Conservation (phyloP, 2,888 invertebrate genomes). For the Nomada goodeniana region DNA sequence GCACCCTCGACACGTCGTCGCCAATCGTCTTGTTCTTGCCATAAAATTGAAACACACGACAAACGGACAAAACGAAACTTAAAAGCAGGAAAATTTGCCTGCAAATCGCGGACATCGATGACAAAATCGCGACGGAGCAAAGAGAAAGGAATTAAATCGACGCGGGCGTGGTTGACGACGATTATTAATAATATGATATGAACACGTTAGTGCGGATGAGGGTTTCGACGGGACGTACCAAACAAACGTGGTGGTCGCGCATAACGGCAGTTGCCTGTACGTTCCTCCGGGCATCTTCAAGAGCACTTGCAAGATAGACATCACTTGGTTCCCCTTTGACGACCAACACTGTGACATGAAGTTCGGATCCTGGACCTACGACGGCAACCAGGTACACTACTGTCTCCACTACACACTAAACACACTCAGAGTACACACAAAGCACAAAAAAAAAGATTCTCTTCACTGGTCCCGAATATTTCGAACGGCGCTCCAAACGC, state of each 20-base stretch:
- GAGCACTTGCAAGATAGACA: slow-evolving; percentile 99
- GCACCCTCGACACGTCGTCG: neutral
- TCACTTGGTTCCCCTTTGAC: slow-evolving; percentile 99
- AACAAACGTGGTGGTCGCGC: slow-evolving; percentile 99
- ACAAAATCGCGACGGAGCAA: neutral
- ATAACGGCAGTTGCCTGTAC: slow-evolving; percentile 99
- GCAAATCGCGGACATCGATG: neutral
- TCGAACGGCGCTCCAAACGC: slow-evolving; percentile 12
- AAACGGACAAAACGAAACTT: neutral
- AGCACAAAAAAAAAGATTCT: slow-evolving; percentile 58
- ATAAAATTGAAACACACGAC: neutral
- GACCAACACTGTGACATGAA: slow-evolving; percentile 99
- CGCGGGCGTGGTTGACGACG: slow-evolving; percentile 54
- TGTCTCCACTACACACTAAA: slow-evolving; percentile 77
- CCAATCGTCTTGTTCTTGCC: slow-evolving; percentile 22
- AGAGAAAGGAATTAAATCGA: slow-evolving; percentile 14
- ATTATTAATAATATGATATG: slow-evolving; percentile 75
- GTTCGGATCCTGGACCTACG: slow-evolving; percentile 99
- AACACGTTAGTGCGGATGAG: slow-evolving; percentile 96
- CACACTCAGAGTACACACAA: slow-evolving; percentile 68
- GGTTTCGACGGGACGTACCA: slow-evolving; percentile 99
- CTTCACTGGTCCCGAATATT: slow-evolving; percentile 36
- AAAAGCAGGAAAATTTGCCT: neutral
- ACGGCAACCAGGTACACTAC: slow-evolving; percentile 95
- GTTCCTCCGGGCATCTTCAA: slow-evolving; percentile 99